Percentiles rank a stretch among this genome's conserved stretches.
These are phyloP conservation scores for Oreohelix idahoensis DNA, from an alignment of 1,140 invertebrate genomes.

Conservation along the genomic window DNA sequence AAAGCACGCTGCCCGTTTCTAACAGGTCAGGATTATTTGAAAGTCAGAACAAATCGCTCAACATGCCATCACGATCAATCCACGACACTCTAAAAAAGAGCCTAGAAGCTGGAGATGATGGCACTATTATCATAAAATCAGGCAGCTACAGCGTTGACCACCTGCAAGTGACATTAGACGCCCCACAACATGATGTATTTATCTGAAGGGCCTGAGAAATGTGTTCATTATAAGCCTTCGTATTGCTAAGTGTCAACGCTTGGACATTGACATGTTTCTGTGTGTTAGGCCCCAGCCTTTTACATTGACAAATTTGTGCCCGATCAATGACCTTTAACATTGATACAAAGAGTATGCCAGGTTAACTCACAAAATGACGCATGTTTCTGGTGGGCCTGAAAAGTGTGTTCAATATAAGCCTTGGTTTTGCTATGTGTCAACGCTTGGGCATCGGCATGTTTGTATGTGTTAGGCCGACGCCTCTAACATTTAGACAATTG, in stretches of 20 bases:
- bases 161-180: neutral
- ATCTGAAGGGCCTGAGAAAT: neutral
- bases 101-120: conserved; percentile 12
- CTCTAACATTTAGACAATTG: too few species aligned
- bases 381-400: neutral
- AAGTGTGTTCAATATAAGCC: neutral
- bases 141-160: conserved; percentile 26
- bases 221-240: neutral
- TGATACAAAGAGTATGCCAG: too few species aligned
- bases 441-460: too few species aligned
- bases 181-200: conserved; percentile 18
- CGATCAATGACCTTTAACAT: too few species aligned
- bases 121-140: conserved; percentile 4
- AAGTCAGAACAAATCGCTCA: neutral
- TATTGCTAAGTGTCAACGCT: neutral
- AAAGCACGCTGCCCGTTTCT: neutral
- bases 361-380: conserved; percentile 16
- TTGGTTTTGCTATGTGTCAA: neutral
- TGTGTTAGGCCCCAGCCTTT: too few species aligned
- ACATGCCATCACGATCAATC: neutral
- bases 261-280: too few species aligned
- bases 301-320: too few species aligned
- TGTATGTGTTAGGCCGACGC: too few species aligned
- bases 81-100: conserved; percentile 10
- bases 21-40: neutral